Base-by-base conservation (phyloP, 1,140 invertebrate genomes). In the Nebria ingens region DNA sequence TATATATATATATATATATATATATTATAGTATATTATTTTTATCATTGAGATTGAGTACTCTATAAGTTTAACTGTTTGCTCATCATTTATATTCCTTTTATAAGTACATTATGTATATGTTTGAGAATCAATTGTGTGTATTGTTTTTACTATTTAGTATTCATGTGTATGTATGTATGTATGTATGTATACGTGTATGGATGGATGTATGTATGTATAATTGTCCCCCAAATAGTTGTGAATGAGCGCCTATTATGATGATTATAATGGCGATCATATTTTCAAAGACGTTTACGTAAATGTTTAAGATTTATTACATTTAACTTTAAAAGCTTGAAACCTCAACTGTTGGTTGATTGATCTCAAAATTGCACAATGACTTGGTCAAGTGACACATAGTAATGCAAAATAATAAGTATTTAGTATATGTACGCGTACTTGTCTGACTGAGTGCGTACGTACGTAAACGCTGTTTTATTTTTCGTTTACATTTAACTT, bases 61-160 rank as follows among this genome's bases (percentile, higher is more conserved):
- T 45, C 17, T 17, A 17, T 45, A 45, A 45, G 40, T 45, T 17
- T 45, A 11, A 45, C 17, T 17, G 17, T 11, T 45, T 45, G 12
- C 53, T 22, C 34, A 29, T 65, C 62, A 66, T 59, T 66, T 65
- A 66, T 69, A 65, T 67, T 67, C 67, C 60, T 61, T 64, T 65
- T 63, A 64, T 63, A 56, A n/a, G 64, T 64, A 54, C 64, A 53
- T 60, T 54, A 40, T 19, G 6, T 38, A 20, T 34, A n/a, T n/a
- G n/a, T n/a, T n/a, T n/a, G n/a, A n/a, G 34, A 6, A 38, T 13
- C 12, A 51, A 21, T 19, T 38, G 6, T 13, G 13, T 38, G 22
- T 13, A 51, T 58, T 54, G 9, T 42, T 34, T n/a, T 52, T 29
- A 51, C 23, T 50, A 11, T 52, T 55, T 52, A 51, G 34, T 29